These are phyloP conservation scores for Clivina fossor DNA, from an alignment of 2,888 invertebrate species.

Conservation along the genomic window DNA sequence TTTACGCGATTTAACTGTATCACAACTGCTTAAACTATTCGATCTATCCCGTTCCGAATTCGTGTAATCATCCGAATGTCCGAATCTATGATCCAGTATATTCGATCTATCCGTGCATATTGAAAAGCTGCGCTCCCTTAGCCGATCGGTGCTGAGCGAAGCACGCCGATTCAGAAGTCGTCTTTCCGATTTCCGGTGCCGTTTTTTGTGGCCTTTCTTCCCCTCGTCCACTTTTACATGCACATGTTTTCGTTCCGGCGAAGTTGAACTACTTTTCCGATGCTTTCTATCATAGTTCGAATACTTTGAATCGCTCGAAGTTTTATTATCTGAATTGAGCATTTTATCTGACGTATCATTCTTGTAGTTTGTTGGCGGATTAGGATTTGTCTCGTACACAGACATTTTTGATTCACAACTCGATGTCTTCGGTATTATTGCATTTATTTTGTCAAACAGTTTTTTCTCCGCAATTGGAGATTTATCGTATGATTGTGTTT, in stretches of 20 bases:
- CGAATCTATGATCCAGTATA: conserved; percentile 44
- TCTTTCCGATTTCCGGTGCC: conserved; percentile 47
- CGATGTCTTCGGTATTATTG: conserved; percentile 36
- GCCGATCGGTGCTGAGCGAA: conserved; percentile 46
- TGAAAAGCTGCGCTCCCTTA: conserved; percentile 50
- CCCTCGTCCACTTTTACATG: conserved; percentile 46
- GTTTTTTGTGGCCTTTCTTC: conserved; percentile 49
- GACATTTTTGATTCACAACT: conserved; percentile 43
- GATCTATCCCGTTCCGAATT: conserved; percentile 66
- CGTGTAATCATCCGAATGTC: conserved; percentile 49
- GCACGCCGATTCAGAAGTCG: conserved; percentile 39
- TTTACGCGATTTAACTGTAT: conserved; percentile 64
- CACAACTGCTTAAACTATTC: conserved; percentile 65
- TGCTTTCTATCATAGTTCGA: conserved; percentile 39
- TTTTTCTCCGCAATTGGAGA: conserved; percentile 40
- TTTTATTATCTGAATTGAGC: conserved; percentile 30
- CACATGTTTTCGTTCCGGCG: conserved; percentile 51
- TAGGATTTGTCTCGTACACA: conserved; percentile 21
- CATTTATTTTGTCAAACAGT: conserved; percentile 20
- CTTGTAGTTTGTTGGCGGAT: conserved; percentile 10
- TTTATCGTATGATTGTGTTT: conserved; percentile 42
- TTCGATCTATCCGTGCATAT: conserved; percentile 52
- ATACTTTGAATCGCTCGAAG: conserved; percentile 27
- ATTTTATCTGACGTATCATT: conserved; percentile 20
- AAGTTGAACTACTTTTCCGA: conserved; percentile 49